phyloP scores from a whole-genome alignment of 2,113 vertebrate genomes.

The Bothrops jararaca region DNA sequence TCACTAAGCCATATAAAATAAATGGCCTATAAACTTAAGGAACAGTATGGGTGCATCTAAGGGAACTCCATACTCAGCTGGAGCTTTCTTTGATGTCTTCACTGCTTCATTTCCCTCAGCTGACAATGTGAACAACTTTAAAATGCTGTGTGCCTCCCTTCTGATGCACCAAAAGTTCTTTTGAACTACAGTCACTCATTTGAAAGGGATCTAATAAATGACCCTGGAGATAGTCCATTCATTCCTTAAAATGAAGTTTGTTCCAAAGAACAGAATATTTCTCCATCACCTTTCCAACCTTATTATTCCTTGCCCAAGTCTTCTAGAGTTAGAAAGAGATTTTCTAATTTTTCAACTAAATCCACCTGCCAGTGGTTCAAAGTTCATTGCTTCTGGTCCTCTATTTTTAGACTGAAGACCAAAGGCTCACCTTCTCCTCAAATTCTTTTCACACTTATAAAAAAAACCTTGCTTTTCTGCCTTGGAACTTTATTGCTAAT shows the following conservation, averaged over 20 bases:
- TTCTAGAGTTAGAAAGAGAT: not conserved
- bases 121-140: not conserved
- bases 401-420: not conserved
- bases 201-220: not conserved
- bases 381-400: not conserved
- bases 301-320: not conserved
- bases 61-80: not conserved
- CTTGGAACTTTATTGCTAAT: not conserved
- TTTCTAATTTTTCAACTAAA: not conserved
- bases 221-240: not conserved
- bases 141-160: not conserved
- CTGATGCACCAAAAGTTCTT: not conserved
- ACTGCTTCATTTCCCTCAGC: not conserved
- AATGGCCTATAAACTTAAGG: not conserved
- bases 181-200: not conserved
- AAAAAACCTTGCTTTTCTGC: not conserved
- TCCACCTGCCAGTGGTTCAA: not conserved
- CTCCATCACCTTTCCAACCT: not conserved
- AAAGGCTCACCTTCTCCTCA: not conserved
- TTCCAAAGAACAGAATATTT: not conserved
- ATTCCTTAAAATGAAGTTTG: not conserved
- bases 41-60: not conserved
- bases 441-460: not conserved
- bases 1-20: not conserved
- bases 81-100: not conserved